Base-by-base conservation (phyloP, 2,888 invertebrate species). In the Ramazzottius varieornatus region DNA sequence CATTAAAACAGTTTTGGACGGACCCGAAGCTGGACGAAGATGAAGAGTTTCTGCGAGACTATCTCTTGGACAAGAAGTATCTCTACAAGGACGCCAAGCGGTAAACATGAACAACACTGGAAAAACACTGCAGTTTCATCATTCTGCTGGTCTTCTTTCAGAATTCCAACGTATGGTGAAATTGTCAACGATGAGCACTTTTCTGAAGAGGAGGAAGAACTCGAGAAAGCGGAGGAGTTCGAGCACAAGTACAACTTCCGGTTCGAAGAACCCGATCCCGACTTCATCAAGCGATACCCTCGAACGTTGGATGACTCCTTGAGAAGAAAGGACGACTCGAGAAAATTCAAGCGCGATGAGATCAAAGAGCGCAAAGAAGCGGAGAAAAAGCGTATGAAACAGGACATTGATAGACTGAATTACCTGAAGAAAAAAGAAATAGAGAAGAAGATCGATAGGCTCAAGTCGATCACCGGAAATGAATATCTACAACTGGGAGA, bases 231-330 rank as follows among this genome's bases (percentile, higher is more conserved):
- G 75, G 88, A 86, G 68, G 83, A 86, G 75, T 96, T 92, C 78
- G 94, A 96, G 73, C 82, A 86, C 63, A 92, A 93, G 69, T 96
- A 86, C 76, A 94, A 96, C 79, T 93, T 91, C 75, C 82, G 96
- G 68, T 96, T 86, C 75, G 93, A 98, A 76, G 93, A 96, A 75
- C 94, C 92, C 0, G 93, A 94, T 75, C 82, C 85, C 64, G 89
- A 92, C 70, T 92, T 78, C 73, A 78, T 88, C 29, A 90, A 91
- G 78, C 82, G 88, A 13, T 94, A 86, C 79, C 96, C 96, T 0
- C 83, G 96, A 69, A 88, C 86, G 0, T 82, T 96, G 74, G 83
- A 84, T 67, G 83, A 83, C 75, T 86, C 88, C 1, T 78, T 93
- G 68, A 82, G 96, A 2, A 83, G 83, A 33, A 84, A 84, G 67